Percentiles rank a stretch among this genome's conserved stretches.
phyloP scores from a whole-genome alignment of 1,140 invertebrate genomes.

The Ridgeia piscesae region DNA sequence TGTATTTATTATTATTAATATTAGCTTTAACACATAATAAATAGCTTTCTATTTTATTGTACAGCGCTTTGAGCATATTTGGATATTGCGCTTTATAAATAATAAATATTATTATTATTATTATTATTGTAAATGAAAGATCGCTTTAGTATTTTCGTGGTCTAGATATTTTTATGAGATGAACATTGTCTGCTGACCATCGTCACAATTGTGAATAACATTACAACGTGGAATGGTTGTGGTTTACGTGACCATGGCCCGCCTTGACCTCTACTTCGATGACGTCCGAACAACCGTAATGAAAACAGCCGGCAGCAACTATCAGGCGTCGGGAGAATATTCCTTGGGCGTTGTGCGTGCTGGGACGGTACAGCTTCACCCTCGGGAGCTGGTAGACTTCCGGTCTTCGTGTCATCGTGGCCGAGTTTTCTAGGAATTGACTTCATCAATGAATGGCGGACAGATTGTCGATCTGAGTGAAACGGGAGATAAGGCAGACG shows the following conservation, averaged over 20 bases:
- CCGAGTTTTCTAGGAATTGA: background rate
- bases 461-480: background rate
- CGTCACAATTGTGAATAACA: background rate
- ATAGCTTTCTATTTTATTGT: no score
- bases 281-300: background rate
- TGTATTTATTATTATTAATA: no score
- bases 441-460: background rate
- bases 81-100: no score
- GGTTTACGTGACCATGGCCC: background rate
- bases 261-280: background rate
- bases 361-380: background rate
- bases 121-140: background rate
- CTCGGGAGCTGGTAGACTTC: background rate
- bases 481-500: background rate
- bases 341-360: background rate
- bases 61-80: no score
- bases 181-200: background rate
- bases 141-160: background rate
- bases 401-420: background rate
- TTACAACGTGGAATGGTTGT: background rate
- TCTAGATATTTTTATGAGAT: background rate
- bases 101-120: no score
- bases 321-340: background rate
- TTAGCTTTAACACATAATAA: no score
- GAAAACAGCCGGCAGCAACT: background rate